These are phyloP conservation scores for Grammomys dolichurus DNA, from an alignment of 2,113 vertebrate species.

Conservation along the genomic window DNA sequence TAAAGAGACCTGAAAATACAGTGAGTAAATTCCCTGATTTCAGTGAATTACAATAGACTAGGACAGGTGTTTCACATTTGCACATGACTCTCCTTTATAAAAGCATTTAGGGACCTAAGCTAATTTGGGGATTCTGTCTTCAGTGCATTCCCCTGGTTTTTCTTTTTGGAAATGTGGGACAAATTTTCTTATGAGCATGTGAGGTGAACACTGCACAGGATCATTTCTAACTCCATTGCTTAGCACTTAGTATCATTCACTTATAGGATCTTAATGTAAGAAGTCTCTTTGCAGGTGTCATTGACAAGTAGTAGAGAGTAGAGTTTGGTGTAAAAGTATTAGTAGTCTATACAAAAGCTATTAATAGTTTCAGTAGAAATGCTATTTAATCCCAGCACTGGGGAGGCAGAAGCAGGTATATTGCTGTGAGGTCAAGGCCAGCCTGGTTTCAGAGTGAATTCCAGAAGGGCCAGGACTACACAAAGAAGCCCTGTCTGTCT, in stretches of 20 bases:
- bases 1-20: neutral
- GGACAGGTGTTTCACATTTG: neutral
- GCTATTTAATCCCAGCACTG: neutral
- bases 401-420: no score
- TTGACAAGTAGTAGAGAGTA: neutral
- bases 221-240: neutral
- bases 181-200: neutral
- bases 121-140: neutral
- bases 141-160: neutral
- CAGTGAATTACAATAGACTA: neutral
- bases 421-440: no score
- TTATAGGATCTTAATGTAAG: conserved; percentile 40
- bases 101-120: neutral
- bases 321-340: conserved; percentile 14
- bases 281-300: neutral
- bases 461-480: no score
- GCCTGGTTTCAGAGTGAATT: no score
- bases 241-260: conserved; percentile 36
- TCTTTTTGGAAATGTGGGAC: neutral
- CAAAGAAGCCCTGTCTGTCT: no score
- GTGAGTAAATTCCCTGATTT: neutral
- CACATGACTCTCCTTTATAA: neutral
- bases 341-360: neutral
- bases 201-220: neutral
- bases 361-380: conserved; percentile 5